Evolutionary conservation across 2,888 invertebrate genomes (phyloP).

Genomic region (Girardia tigrina): DNA sequence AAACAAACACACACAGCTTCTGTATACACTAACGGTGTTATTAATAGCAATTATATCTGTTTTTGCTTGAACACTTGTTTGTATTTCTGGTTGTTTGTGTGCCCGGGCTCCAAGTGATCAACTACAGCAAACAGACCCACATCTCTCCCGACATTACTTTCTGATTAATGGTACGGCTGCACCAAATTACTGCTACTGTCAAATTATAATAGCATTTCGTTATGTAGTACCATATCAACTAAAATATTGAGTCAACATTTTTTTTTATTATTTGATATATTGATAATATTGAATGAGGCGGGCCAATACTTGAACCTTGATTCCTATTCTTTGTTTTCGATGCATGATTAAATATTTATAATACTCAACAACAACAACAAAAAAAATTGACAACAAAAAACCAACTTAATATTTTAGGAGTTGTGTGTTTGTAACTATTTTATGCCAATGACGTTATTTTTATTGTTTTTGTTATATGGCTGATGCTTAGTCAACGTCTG

Average conservation of each 20-base stretch:
- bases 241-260: constrained; percentile 18
- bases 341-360: constrained; percentile 18
- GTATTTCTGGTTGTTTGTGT: neutral
- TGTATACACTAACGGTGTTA: too few species aligned
- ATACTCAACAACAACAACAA: too few species aligned
- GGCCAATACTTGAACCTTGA: constrained; percentile 20
- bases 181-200: constrained; percentile 11
- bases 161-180: constrained; percentile 23
- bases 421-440: constrained; percentile 14
- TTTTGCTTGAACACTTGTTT: neutral
- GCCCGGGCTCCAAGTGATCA: neutral
- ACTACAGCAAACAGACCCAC: neutral
- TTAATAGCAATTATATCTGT: constrained; percentile 3
- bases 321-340: constrained; percentile 15
- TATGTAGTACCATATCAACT: constrained; percentile 1
- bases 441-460: constrained; percentile 18
- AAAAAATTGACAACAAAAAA: neutral
- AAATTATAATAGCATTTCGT: constrained; percentile 9
- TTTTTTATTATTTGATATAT: neutral
- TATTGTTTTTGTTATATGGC: constrained; percentile 5
- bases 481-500: constrained; percentile 23
- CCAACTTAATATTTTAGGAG: constrained; percentile 20
- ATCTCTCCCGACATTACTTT: neutral
- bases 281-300: constrained; percentile 20
- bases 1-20: neutral